Conservation (phyloP, 2,888 invertebrate genomes). For the Platycnemis pennipes region DNA sequence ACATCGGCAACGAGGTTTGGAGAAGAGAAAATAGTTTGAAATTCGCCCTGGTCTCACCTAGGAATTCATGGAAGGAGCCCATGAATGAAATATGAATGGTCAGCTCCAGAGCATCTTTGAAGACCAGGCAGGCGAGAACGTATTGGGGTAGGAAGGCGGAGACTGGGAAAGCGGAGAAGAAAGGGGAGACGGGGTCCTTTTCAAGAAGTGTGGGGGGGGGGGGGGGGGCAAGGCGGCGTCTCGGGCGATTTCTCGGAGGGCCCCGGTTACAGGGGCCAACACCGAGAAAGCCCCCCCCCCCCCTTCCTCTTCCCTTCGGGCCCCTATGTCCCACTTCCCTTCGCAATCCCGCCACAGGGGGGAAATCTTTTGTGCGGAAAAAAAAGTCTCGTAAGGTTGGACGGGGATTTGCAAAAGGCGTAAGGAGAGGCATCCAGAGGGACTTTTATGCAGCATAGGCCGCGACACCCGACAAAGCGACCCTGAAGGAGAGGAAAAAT, state of each 20-base stretch:
- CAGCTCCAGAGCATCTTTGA: neutral
- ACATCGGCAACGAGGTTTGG: no score
- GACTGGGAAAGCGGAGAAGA: neutral
- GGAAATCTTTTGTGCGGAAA: constrained; percentile 1
- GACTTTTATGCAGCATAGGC: neutral
- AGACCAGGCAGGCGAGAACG: neutral
- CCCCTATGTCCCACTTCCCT: neutral
- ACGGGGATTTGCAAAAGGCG: neutral
- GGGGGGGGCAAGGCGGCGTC: neutral
- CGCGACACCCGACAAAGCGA: neutral
- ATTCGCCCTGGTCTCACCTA: no score
- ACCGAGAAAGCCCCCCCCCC: neutral
- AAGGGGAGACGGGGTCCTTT: neutral
- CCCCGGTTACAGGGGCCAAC: neutral
- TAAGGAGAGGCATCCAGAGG: neutral
- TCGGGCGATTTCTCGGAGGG: neutral
- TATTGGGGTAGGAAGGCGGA: neutral
- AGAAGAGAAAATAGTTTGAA: no score
- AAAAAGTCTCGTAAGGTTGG: constrained; percentile 16
- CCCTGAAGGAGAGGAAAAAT: neutral
- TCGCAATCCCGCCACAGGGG: neutral
- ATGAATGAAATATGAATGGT: neutral
- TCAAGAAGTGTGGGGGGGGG: neutral
- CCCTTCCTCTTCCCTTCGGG: neutral
- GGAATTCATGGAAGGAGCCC: no score